These are phyloP conservation scores for Apamea sordens DNA, from an alignment of 2,888 invertebrate genomes.

Conservation along the genomic window DNA sequence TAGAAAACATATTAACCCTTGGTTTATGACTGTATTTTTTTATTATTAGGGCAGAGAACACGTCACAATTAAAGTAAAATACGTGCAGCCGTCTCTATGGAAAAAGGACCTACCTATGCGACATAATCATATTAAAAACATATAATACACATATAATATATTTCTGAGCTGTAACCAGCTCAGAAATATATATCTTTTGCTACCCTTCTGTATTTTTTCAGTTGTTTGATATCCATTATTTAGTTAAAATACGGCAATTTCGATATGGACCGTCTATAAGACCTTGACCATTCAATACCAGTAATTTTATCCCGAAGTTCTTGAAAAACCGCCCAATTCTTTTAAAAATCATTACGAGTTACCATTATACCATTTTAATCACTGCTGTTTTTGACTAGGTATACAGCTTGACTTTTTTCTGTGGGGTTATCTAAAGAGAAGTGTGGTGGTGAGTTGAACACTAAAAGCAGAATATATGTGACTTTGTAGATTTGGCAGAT, in stretches of 20 bases:
- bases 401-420: not conserved
- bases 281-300: not conserved
- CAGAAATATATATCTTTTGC: too few species aligned
- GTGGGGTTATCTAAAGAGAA: not conserved
- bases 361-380: not conserved
- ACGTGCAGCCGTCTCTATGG: not conserved
- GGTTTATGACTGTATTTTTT: not conserved
- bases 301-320: not conserved
- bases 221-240: not conserved
- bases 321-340: not conserved
- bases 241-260: not conserved
- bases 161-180: not conserved
- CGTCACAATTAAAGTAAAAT: too few species aligned
- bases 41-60: not conserved
- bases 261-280: not conserved
- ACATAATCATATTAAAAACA: not conserved
- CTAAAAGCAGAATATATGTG: not conserved
- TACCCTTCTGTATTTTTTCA: not conserved
- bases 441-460: not conserved
- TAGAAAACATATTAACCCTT: not conserved
- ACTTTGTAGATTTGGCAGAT: not conserved
- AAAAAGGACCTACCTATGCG: not conserved
- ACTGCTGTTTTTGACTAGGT: not conserved
- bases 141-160: too few species aligned
- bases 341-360: not conserved